Evolutionary conservation across 2,888 invertebrate species (phyloP), one percentile per base, ranked within the genome.

Genomic region (Epicampocera succincta): DNA sequence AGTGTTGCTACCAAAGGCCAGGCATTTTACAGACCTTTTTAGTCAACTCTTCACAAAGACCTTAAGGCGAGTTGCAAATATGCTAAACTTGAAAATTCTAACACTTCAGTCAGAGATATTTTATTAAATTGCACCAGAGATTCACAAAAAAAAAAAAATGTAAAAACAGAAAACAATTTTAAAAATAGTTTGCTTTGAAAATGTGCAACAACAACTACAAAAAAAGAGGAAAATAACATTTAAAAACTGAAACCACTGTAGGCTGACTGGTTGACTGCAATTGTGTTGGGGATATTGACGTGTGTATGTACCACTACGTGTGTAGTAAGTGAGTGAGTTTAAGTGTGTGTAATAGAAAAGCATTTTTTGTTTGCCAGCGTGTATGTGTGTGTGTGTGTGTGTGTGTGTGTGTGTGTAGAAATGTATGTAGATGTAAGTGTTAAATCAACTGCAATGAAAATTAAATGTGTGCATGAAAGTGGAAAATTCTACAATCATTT

Each of bases 391-490:
- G 19, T 54, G 9, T 58, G 8, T 65, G 25, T 19, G 11, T 8
- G 15, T 61, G 11, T 15, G 40, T 19, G 19, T 15, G 1, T 52
- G 9, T 56, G 9, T 29, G 17, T 13, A 19, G 25, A 9, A 38
- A 21, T 48, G 25, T 29, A 2, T 50, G 48, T 8, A 1, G 3
- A 17, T 15, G n/a, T 65, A 40, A 46, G 48, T 68, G 80, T 66
- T 78, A 78, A 82, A 78, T 78, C 82, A 78, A 78, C 74, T 82
- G 78, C 78, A 78, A 74, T 75, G 66, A 74, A 66, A 52, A 66
- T 38, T 78, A 60, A 65, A 74, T 66, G 69, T 78, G 78, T 72
- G 69, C 65, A 73, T 65, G 69, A 65, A 78, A 74, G 81, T 74
- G 78, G 73, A 82, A 82, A 77, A 78, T 82, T 77, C 71, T 54